Evolutionary conservation across 2,888 invertebrate genomes (phyloP).

Genomic region (Drosophila monieri): DNA sequence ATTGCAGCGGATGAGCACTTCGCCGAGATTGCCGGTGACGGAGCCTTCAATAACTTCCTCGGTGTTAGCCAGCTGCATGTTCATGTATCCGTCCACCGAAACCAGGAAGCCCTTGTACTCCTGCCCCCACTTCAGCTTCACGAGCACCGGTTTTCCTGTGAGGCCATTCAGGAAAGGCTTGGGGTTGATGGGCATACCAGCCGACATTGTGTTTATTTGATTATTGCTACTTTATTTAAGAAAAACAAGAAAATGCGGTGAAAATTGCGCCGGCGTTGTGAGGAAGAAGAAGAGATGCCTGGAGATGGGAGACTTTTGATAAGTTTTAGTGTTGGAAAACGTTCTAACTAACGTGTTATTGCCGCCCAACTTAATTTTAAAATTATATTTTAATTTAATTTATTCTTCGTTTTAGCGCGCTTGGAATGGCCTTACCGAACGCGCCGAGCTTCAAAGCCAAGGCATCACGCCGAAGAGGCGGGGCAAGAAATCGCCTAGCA

Average conservation of each 20-base stretch:
- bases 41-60: slow-evolving; percentile 98
- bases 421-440: slow-evolving; percentile 86
- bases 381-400: background rate
- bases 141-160: slow-evolving; percentile 98
- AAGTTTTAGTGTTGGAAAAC: background rate
- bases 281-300: slow-evolving; percentile 12
- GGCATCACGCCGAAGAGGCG: slow-evolving; percentile 79
- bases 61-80: slow-evolving; percentile 98
- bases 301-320: background rate
- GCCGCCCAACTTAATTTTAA: background rate
- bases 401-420: slow-evolving; percentile 84
- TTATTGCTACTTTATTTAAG: slow-evolving; percentile 31
- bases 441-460: slow-evolving; percentile 84
- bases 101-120: slow-evolving; percentile 99
- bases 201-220: slow-evolving; percentile 84
- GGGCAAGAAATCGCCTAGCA: slow-evolving; percentile 64
- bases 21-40: slow-evolving; percentile 95
- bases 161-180: slow-evolving; percentile 99
- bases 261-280: slow-evolving; percentile 56
- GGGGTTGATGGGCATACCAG: slow-evolving; percentile 98
- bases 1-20: slow-evolving; percentile 98
- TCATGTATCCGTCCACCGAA: slow-evolving; percentile 99
- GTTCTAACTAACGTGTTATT: background rate
- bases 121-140: slow-evolving; percentile 99
- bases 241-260: slow-evolving; percentile 37